phyloP scores from a whole-genome alignment of 2,888 invertebrate genomes.

The Sinodicranocentrus sp. region DNA sequence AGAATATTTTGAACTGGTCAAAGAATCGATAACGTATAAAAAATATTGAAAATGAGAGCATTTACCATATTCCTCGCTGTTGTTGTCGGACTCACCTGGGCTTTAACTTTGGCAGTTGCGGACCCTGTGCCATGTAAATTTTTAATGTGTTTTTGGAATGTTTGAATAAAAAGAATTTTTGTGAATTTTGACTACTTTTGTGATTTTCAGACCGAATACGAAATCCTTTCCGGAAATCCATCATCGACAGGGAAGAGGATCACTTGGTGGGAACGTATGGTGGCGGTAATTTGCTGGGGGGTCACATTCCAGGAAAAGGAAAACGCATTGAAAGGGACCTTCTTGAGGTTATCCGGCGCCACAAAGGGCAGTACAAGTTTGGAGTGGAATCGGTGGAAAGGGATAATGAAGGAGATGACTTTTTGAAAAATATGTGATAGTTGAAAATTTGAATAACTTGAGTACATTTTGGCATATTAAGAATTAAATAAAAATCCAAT shows the following conservation, averaged over 20 bases:
- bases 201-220: conserved; percentile 31
- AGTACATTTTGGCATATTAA: too few relatives aligned
- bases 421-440: too few relatives aligned
- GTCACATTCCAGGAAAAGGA: neutral
- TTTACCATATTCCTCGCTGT: conserved; percentile 34
- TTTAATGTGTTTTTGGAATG: neutral
- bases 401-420: too few relatives aligned
- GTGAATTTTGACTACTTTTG: neutral
- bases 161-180: too few relatives aligned
- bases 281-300: neutral
- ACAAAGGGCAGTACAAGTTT: conserved; percentile 5
- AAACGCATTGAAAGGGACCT: neutral
- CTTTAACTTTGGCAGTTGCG: conserved; percentile 22
- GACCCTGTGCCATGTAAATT: conserved; percentile 39
- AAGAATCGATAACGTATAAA: too few relatives aligned
- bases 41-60: conserved; percentile 28
- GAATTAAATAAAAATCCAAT: too few relatives aligned
- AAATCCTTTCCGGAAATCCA: conserved; percentile 41
- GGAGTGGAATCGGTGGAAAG: neutral
- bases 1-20: neutral
- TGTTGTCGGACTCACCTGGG: conserved; percentile 50
- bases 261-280: neutral
- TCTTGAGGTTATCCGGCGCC: neutral
- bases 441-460: too few relatives aligned
- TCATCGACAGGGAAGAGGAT: neutral